These are phyloP conservation scores for Cosmorhoe ocellata DNA, from an alignment of 2,888 invertebrate genomes.

Conservation along the genomic window DNA sequence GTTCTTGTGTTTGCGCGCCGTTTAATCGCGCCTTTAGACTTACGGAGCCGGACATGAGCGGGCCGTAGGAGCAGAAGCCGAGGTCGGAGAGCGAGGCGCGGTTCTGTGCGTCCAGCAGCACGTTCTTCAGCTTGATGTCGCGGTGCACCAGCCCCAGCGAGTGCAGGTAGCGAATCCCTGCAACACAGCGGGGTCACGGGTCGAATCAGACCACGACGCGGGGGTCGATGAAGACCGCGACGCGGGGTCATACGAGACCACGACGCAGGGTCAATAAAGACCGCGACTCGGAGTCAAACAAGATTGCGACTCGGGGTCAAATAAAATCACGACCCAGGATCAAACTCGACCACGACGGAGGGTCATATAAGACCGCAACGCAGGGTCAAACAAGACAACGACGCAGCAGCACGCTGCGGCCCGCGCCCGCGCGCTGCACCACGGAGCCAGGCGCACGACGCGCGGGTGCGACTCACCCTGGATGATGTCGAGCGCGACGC, in stretches of 20 bases:
- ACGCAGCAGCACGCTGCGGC: not conserved
- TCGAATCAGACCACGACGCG: too few relatives aligned
- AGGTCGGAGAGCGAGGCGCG: constrained; percentile 93
- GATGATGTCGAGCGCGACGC: constrained; percentile 91
- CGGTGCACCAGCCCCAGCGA: constrained; percentile 94
- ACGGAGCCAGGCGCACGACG: not conserved
- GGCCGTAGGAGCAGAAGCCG: constrained; percentile 94
- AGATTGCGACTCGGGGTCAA: too few relatives aligned
- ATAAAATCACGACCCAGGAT: too few relatives aligned
- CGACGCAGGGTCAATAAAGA: too few relatives aligned
- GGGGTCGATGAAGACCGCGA: too few relatives aligned
- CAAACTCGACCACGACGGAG: too few relatives aligned
- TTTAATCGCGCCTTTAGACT: not conserved
- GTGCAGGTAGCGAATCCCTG: constrained; percentile 92
- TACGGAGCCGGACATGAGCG: constrained; percentile 93
- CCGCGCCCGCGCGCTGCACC: not conserved
- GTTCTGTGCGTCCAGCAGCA: constrained; percentile 87
- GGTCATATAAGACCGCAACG: too few relatives aligned
- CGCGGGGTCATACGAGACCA: too few relatives aligned
- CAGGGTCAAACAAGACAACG: too few relatives aligned
- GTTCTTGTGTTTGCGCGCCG: constrained; percentile 88
- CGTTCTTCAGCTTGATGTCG: constrained; percentile 95
- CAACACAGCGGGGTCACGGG: not conserved
- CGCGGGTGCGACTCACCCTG: constrained; percentile 74
- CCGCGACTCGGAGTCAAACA: too few relatives aligned